phyloP scores from a whole-genome alignment of 2,113 vertebrate species.

The Paracanthobrama guichenoti region DNA sequence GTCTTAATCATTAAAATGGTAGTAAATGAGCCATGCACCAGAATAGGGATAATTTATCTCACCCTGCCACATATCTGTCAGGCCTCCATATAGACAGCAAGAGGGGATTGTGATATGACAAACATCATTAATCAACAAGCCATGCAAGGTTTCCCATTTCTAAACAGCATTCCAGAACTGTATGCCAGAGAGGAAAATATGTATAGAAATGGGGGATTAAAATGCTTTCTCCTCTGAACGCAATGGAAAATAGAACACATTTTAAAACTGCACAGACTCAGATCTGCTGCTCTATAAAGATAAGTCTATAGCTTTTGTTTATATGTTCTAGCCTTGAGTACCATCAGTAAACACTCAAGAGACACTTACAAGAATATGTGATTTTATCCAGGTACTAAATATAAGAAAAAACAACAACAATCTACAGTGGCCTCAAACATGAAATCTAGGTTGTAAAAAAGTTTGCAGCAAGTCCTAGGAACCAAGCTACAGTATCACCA shows the following conservation, averaged over 20 bases:
- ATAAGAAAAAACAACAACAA: neutral
- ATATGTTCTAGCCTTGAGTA: constrained; percentile 9
- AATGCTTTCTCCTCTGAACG: constrained; percentile 10
- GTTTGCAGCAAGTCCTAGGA: neutral
- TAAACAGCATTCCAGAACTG: neutral
- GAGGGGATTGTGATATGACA: constrained; percentile 23
- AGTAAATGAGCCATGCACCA: constrained; percentile 28
- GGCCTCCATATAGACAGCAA: constrained; percentile 1
- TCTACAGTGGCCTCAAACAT: neutral
- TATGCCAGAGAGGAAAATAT: constrained; percentile 20
- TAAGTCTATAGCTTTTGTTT: neutral
- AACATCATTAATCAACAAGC: constrained; percentile 47
- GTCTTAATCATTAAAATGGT: constrained; percentile 27
- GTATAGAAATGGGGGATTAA: neutral
- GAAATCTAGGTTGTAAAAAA: constrained; percentile 3
- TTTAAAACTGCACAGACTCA: neutral
- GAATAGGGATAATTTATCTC: constrained; percentile 44
- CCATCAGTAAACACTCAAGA: neutral
- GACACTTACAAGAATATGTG: neutral
- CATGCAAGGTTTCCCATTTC: constrained; percentile 18
- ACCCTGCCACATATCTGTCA: constrained; percentile 43
- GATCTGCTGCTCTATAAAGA: neutral
- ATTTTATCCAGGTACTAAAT: neutral
- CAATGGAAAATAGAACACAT: neutral
- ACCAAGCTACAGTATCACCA: neutral